Evolutionary conservation across 2,888 invertebrate species (phyloP), one percentile per base, ranked within the genome.

Genomic region (Abrostola tripartita): DNA sequence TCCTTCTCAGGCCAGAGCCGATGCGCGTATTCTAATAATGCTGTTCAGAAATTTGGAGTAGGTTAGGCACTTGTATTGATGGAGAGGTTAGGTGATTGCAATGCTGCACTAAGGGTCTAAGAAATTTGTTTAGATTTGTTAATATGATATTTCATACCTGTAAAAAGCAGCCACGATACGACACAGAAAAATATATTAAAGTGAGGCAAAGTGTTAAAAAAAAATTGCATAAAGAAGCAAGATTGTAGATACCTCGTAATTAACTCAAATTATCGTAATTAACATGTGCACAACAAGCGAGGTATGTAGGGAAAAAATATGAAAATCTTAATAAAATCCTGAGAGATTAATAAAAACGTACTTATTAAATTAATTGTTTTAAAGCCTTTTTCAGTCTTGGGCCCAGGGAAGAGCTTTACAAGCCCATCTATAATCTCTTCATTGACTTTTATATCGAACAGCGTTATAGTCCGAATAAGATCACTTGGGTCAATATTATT

Each of bases 1-100:
- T 82, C 74, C 37, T 86, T 81, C 0, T 89, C 85, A 0, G 90
- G 90, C 87, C 89, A 90, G 44, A 86, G 80, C 6, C 89, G 82
- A 10, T 79, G 77, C 11, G 88, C 67, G 49, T 85, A 90, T 1
- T 90, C 90, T 1, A 79, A 81, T 11, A 90, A 52, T 5, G 68
- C 74, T 40, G 42, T 52, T 37, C 69, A 8, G 24, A 35, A 49
- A 35, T 11, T 5, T 36, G 35, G 9, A 49, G 4, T 10, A 11
- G 49, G 2, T 36, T 0, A 35, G 4, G 0, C 1, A 36, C 7
- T 40, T 9, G 10, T 4, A 9, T 40, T 4, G 1, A 5, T 5
- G 24, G 24, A 24, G 1, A 24, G 1, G 24, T 24, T 24, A 24
- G 24, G 24, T 24, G 24, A 24, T 24, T 24, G 24, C 4, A 24